Percentiles rank a stretch among this genome's conserved stretches.
Evolutionary conservation across 2,797 vertebrate genomes (phyloP).

Genomic region (Cheirogaleus major): DNA sequence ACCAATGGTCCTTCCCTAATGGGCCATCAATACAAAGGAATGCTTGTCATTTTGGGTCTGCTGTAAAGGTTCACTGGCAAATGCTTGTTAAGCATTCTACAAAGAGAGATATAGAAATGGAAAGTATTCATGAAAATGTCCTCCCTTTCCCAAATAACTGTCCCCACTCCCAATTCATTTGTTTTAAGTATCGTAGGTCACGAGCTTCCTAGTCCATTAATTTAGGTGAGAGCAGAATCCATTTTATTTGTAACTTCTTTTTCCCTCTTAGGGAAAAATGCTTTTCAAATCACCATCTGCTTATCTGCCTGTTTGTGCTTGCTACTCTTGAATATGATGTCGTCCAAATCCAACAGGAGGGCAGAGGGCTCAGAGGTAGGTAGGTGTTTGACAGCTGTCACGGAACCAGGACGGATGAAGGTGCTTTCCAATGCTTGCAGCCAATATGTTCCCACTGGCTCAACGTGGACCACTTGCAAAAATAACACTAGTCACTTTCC

Average conservation of each 20-base stretch:
- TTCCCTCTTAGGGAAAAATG: not conserved
- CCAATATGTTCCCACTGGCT: not conserved
- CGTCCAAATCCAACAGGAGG: conserved; percentile 61
- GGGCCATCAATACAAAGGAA: conserved; percentile 47
- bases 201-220: conserved; percentile 32
- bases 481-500: not conserved
- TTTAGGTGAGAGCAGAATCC: not conserved
- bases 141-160: not conserved
- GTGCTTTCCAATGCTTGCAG: not conserved
- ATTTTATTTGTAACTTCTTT: not conserved
- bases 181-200: not conserved
- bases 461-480: not conserved
- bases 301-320: not conserved
- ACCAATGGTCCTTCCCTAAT: conserved; percentile 56
- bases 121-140: conserved; percentile 18
- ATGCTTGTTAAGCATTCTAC: conserved; percentile 43
- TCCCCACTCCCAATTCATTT: not conserved
- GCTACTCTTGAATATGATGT: not conserved
- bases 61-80: conserved; percentile 50
- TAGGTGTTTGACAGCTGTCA: conserved; percentile 64
- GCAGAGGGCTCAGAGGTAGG: conserved; percentile 62
- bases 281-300: conserved; percentile 60
- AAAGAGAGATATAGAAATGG: conserved; percentile 40
- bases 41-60: conserved; percentile 23
- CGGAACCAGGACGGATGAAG: conserved; percentile 49